Percentiles rank a stretch among this genome's conserved stretches.
Conservation (phyloP, 2,113 vertebrate species). For the Syngnathus scovelli region DNA sequence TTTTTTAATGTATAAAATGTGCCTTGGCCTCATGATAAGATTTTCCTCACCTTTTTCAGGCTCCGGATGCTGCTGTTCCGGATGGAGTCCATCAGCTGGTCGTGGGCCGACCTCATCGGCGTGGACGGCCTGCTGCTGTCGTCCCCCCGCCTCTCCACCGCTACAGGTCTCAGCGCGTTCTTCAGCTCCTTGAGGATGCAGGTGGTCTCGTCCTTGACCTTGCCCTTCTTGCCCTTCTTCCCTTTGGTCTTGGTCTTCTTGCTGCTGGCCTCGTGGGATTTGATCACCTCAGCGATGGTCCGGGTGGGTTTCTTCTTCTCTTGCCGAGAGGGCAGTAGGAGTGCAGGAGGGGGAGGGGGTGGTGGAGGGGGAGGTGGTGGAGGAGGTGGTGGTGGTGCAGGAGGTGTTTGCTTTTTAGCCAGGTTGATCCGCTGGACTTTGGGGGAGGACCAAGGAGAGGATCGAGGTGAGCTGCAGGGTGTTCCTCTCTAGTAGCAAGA, state of each 20-base stretch:
- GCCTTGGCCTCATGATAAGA: background rate
- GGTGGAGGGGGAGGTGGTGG: constrained; percentile 62
- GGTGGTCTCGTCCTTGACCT: constrained; percentile 61
- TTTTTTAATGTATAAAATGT: too few species aligned
- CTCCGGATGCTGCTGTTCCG: constrained; percentile 77
- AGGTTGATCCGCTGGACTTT: constrained; percentile 64
- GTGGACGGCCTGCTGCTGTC: constrained; percentile 86
- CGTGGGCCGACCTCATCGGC: constrained; percentile 83
- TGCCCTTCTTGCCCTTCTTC: constrained; percentile 71
- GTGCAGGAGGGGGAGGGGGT: constrained; percentile 42
- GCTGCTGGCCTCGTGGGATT: constrained; percentile 78
- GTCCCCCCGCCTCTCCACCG: constrained; percentile 75
- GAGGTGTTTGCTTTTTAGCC: constrained; percentile 59
- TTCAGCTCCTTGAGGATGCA: constrained; percentile 87
- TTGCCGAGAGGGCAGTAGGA: constrained; percentile 6
- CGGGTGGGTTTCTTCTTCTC: constrained; percentile 77
- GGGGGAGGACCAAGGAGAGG: constrained; percentile 82
- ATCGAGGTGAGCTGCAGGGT: constrained; percentile 77
- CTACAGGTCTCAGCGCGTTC: constrained; percentile 82
- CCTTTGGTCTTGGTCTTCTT: constrained; percentile 72
- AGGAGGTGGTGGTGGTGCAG: constrained; percentile 45
- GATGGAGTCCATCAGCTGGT: constrained; percentile 92
- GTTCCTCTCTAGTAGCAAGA: constrained; percentile 66
- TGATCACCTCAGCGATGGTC: constrained; percentile 91
- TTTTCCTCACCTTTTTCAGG: constrained; percentile 75